phyloP scores from a whole-genome alignment of 2,797 vertebrate species.

The Sciurus vulgaris region DNA sequence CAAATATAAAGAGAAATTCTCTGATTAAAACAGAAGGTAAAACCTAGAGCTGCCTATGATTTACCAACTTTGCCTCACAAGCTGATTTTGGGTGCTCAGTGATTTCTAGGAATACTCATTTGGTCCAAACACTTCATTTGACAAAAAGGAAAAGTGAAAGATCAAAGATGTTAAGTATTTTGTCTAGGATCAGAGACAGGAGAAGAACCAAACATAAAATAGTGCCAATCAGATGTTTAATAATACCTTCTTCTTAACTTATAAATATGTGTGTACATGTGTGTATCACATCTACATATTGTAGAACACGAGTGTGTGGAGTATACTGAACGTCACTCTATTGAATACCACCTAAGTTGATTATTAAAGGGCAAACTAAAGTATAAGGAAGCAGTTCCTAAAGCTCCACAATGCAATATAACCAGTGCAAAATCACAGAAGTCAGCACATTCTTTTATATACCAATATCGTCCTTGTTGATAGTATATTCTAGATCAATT shows the following conservation, averaged over 20 bases:
- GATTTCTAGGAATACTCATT: not conserved
- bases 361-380: constrained; percentile 36
- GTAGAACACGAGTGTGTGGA: not conserved
- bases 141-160: not conserved
- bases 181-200: not conserved
- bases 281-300: not conserved
- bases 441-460: constrained; percentile 45
- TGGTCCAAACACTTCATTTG: not conserved
- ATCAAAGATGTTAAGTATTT: not conserved
- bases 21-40: not conserved
- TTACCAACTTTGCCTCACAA: not conserved
- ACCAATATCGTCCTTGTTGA: constrained; percentile 66
- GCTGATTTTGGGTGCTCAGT: not conserved
- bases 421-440: constrained; percentile 56
- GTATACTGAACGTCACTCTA: not conserved
- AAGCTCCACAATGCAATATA: not conserved
- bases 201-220: not conserved
- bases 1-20: not conserved
- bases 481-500: constrained; percentile 65
- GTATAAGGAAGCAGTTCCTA: constrained; percentile 57
- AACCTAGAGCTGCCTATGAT: not conserved
- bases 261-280: not conserved
- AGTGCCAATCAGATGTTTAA: not conserved
- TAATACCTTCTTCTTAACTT: not conserved
- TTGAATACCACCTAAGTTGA: not conserved